These are phyloP conservation scores for Nettapus auritus DNA, from an alignment of 2,113 vertebrate species.

Conservation along the genomic window DNA sequence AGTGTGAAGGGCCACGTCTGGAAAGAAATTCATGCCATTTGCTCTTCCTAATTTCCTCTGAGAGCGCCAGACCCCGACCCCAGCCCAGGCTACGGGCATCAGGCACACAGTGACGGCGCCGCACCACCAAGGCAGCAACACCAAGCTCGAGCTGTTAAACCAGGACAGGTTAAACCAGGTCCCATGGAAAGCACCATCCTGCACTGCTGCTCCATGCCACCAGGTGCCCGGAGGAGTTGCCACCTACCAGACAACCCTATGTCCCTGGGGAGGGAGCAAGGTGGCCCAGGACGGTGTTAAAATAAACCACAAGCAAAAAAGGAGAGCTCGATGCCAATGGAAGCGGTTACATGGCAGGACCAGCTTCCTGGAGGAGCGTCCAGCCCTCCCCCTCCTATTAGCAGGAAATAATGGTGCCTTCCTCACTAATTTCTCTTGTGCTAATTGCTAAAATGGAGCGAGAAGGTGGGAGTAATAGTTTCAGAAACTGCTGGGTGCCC, in stretches of 20 bases:
- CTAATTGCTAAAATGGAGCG: constrained; percentile 30
- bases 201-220: background rate
- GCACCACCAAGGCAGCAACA: background rate
- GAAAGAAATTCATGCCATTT: background rate
- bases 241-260: rapidly evolving
- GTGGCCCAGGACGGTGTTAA: background rate
- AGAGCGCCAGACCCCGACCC: background rate
- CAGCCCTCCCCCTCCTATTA: constrained; percentile 31
- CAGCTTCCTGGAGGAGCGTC: background rate
- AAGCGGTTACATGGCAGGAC: background rate
- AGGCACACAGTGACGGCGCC: background rate
- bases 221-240: background rate
- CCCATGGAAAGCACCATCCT: background rate
- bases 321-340: rapidly evolving
- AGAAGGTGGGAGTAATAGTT: constrained; percentile 1
- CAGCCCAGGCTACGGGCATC: background rate
- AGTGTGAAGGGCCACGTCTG: background rate
- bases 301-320: background rate
- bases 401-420: constrained; percentile 7
- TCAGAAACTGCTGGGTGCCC: background rate
- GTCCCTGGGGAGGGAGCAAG: background rate
- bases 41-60: background rate
- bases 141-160: background rate
- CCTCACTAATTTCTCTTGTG: constrained; percentile 39
- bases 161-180: background rate